Conservation (phyloP, 2,113 vertebrate genomes). For the Symphodus melops region DNA sequence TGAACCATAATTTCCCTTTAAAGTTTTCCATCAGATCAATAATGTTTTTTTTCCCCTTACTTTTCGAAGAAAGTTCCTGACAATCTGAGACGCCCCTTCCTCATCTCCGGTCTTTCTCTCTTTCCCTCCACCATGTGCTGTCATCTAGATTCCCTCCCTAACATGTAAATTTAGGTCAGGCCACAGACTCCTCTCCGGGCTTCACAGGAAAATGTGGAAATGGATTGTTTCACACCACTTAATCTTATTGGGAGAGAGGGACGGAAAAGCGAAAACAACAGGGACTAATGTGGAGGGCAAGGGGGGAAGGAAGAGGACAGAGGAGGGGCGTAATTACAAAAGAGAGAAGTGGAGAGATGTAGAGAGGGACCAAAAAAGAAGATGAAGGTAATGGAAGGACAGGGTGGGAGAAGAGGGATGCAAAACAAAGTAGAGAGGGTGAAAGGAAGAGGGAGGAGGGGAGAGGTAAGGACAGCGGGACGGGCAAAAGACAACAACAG, state of each 20-base stretch:
- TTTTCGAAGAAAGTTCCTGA: constrained; percentile 45
- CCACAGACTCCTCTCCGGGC: constrained; percentile 75
- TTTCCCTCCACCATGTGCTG: constrained; percentile 77
- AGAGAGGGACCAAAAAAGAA: neutral
- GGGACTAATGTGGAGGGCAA: constrained; percentile 50
- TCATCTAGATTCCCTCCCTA: constrained; percentile 83
- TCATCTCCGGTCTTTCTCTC: constrained; percentile 47
- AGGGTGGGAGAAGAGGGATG: neutral
- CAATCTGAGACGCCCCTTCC: constrained; percentile 38
- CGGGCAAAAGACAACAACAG: constrained; percentile 41
- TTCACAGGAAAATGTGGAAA: constrained; percentile 74
- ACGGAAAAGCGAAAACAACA: constrained; percentile 59
- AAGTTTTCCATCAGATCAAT: constrained; percentile 19
- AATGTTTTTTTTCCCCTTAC: constrained; percentile 49
- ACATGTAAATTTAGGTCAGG: constrained; percentile 87
- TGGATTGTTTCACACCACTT: constrained; percentile 78
- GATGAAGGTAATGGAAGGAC: neutral
- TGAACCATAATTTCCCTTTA: neutral
- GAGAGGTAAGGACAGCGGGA: constrained; percentile 26
- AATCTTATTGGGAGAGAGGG: constrained; percentile 74
- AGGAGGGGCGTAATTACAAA: constrained; percentile 12
- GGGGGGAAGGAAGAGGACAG: neutral
- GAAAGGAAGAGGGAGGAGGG: neutral
- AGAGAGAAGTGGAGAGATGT: constrained; percentile 1
- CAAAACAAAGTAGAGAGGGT: constrained; percentile 6